A percentile compares a stretch with the other conserved stretches of the same genome.
phyloP scores from a whole-genome alignment of 2,888 invertebrate genomes.

The Drosophila leonis region DNA sequence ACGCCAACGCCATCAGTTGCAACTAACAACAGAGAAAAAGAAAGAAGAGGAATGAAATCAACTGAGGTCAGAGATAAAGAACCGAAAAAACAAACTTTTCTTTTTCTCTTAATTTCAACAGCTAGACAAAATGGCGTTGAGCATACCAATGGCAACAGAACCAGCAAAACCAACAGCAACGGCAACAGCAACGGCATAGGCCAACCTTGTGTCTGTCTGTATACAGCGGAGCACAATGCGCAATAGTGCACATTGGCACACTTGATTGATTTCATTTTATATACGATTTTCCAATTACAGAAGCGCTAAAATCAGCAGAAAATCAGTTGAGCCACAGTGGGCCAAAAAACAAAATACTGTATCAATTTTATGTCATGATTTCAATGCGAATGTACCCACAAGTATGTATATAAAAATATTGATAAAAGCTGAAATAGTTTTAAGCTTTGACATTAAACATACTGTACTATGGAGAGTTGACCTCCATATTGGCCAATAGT shows the following conservation, averaged over 20 bases:
- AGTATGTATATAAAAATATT: background rate
- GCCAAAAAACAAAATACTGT: background rate
- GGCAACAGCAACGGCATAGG: slow-evolving; percentile 30
- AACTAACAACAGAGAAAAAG: slow-evolving; percentile 39
- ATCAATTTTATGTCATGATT: too few relatives aligned
- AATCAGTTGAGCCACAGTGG: slow-evolving; percentile 67
- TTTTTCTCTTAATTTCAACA: slow-evolving; percentile 68
- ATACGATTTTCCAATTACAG: slow-evolving; percentile 83
- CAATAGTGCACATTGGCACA: slow-evolving; percentile 74
- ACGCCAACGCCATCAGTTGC: slow-evolving; percentile 49
- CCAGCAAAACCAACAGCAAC: slow-evolving; percentile 19
- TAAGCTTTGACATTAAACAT: too few relatives aligned
- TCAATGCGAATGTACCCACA: background rate
- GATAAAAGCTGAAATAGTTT: background rate
- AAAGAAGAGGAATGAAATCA: slow-evolving; percentile 60
- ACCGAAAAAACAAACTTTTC: slow-evolving; percentile 48
- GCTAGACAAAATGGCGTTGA: slow-evolving; percentile 60
- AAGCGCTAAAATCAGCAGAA: slow-evolving; percentile 73
- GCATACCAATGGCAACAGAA: slow-evolving; percentile 68
- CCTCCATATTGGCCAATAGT: too few relatives aligned
- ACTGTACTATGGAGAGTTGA: too few relatives aligned
- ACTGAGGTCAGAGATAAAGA: slow-evolving; percentile 71
- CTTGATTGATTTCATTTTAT: slow-evolving; percentile 84
- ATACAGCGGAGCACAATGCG: slow-evolving; percentile 55
- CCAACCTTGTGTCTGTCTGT: slow-evolving; percentile 42